These are phyloP conservation scores for Malaclemys terrapin DNA, from an alignment of 2,113 vertebrate species.

Conservation along the genomic window DNA sequence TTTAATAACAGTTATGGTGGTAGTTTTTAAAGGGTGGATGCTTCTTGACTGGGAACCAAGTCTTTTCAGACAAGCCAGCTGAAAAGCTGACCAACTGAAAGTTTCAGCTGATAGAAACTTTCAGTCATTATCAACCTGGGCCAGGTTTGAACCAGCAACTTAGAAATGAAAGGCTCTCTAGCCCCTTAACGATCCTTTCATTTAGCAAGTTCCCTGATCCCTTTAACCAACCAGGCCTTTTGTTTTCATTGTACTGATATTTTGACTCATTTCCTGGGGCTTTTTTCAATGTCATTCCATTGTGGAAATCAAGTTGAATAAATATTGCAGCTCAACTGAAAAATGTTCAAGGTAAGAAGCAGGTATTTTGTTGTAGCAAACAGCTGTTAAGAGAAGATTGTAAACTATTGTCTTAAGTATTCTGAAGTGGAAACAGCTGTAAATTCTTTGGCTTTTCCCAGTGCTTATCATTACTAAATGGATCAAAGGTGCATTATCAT, in stretches of 20 bases:
- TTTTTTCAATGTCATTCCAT: background rate
- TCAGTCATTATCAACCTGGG: background rate
- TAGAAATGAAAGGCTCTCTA: background rate
- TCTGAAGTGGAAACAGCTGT: background rate
- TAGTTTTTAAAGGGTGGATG: background rate
- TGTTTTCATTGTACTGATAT: background rate
- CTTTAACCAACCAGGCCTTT: background rate
- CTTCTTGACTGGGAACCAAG: background rate
- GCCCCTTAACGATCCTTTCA: background rate
- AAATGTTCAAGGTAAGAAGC: background rate
- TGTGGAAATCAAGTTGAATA: background rate
- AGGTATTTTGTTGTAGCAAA: background rate
- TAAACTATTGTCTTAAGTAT: background rate
- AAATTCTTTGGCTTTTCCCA: background rate
- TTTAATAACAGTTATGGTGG: background rate
- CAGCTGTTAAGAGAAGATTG: background rate
- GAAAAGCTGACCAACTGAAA: too few relatives aligned
- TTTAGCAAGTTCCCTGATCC: background rate
- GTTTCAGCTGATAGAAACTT: background rate
- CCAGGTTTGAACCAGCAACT: background rate
- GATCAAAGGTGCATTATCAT: constrained; percentile 10
- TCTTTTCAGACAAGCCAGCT: background rate
- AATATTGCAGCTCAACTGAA: background rate
- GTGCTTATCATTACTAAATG: background rate
- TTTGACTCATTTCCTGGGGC: background rate